Evolutionary conservation across 2,888 invertebrate species (phyloP).

Genomic region (Rhagophthalmus giganteus): DNA sequence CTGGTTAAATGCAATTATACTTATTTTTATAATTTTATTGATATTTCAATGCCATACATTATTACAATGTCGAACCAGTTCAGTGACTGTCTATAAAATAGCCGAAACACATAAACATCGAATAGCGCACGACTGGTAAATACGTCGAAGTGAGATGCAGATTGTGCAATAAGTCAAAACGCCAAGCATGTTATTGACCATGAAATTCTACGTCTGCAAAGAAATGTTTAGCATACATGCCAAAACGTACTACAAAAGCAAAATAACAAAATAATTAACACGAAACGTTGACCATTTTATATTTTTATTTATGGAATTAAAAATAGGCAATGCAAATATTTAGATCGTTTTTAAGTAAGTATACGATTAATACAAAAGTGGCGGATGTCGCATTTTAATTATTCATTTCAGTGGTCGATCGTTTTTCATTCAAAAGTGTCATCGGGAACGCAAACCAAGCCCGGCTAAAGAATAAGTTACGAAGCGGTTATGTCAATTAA

Average conservation of each 20-base stretch:
- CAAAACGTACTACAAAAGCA: conserved; percentile 4
- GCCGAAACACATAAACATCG: conserved; percentile 43
- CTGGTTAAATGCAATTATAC: conserved; percentile 42
- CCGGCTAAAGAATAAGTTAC: conserved; percentile 9
- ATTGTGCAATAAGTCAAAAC: conserved; percentile 45
- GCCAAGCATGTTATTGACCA: conserved; percentile 44
- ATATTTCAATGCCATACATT: conserved; percentile 50
- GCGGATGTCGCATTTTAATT: conserved; percentile 15
- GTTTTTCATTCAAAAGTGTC: conserved; percentile 10
- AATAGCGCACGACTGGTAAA: conserved; percentile 33
- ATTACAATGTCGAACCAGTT: conserved; percentile 49
- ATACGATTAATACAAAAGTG: conserved; percentile 8
- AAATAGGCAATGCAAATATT: background rate
- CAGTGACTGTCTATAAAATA: conserved; percentile 50
- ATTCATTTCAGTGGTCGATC: conserved; percentile 7
- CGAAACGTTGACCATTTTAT: background rate
- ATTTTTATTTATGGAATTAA: background rate
- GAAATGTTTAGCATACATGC: background rate
- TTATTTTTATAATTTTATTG: conserved; percentile 49
- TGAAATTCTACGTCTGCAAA: conserved; percentile 40
- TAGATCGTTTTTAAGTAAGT: conserved; percentile 1
- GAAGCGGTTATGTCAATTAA: conserved; percentile 13
- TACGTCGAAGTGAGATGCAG: conserved; percentile 35
- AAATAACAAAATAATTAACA: conserved; percentile 3
- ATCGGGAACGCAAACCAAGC: conserved; percentile 7